Conservation (phyloP, 23 tunicate genomes). For the Botrylloides violaceus region DNA sequence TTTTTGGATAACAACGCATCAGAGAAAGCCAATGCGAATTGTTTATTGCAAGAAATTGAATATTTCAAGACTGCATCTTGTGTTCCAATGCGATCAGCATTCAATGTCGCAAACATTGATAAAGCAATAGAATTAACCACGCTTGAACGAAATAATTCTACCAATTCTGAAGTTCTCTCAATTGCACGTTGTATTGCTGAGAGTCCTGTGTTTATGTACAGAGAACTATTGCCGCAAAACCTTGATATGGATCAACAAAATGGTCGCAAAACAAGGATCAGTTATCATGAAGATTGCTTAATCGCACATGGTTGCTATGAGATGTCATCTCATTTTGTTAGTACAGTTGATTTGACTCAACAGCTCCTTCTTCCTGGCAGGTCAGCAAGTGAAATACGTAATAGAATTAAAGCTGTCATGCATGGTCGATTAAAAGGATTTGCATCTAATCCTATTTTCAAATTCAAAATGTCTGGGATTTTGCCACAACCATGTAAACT, state of each 20-base stretch:
- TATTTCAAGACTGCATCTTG: not conserved
- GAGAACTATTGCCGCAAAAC: conserved; percentile 4
- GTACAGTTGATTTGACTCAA: not conserved
- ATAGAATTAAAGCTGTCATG: not conserved
- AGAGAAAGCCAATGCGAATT: not conserved
- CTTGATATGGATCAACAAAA: not conserved
- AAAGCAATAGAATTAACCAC: conserved; percentile 1
- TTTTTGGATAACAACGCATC: too few relatives aligned
- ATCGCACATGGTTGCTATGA: not conserved
- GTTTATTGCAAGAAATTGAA: conserved; percentile 13
- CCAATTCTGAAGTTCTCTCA: not conserved
- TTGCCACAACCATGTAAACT: not conserved
- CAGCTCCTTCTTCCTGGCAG: not conserved
- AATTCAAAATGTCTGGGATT: not conserved
- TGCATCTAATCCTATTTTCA: not conserved
- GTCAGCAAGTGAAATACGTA: not conserved
- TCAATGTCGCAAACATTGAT: not conserved
- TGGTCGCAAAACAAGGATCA: not conserved
- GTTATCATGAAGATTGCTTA: conserved; percentile 5
- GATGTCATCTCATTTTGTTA: not conserved
- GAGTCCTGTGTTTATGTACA: conserved; percentile 11
- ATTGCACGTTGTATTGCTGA: not conserved
- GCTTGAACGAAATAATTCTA: too few relatives aligned
- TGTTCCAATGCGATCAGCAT: not conserved
- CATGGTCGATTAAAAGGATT: too few relatives aligned